Percentiles rank a stretch among this genome's conserved stretches.
Conservation (phyloP, 1,140 invertebrate species). For the Cyphomyrmex costatus region DNA sequence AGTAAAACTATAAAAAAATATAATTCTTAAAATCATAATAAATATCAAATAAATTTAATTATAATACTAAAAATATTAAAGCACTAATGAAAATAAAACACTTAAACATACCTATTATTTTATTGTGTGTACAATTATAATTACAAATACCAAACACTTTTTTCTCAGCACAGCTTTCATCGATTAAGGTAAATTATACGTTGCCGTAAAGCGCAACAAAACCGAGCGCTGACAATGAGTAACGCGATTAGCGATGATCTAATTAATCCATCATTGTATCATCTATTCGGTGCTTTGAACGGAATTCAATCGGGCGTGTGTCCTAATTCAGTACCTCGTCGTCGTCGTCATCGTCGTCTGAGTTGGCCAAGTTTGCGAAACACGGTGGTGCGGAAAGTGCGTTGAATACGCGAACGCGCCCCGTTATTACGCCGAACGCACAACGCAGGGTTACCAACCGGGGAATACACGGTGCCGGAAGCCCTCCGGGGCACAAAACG, state of each 20-base stretch:
- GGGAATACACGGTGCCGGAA: neutral
- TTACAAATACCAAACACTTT: no score
- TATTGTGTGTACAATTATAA: no score
- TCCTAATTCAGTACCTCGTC: slow-evolving; percentile 26
- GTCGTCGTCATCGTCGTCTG: neutral
- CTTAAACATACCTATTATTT: no score
- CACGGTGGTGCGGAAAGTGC: slow-evolving; percentile 34
- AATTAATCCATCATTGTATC: slow-evolving; percentile 62
- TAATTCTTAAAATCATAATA: no score
- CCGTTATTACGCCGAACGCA: slow-evolving; percentile 37
- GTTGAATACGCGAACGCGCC: slow-evolving; percentile 29
- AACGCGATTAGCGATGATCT: slow-evolving; percentile 56
- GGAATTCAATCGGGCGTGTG: slow-evolving; percentile 29
- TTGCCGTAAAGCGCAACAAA: slow-evolving; percentile 34
- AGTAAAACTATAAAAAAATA: no score
- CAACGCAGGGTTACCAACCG: neutral
- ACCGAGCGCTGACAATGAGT: neutral
- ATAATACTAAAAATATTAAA: no score
- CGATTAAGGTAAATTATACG: slow-evolving; percentile 49
- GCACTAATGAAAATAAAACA: no score
- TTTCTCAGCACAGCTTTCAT: neutral
- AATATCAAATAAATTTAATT: no score
- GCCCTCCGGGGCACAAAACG: slow-evolving; percentile 3
- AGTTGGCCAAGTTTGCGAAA: slow-evolving; percentile 56
- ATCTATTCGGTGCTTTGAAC: slow-evolving; percentile 36